Evolutionary conservation across 2,888 invertebrate species (phyloP).

Genomic region (Cabera pusaria): DNA sequence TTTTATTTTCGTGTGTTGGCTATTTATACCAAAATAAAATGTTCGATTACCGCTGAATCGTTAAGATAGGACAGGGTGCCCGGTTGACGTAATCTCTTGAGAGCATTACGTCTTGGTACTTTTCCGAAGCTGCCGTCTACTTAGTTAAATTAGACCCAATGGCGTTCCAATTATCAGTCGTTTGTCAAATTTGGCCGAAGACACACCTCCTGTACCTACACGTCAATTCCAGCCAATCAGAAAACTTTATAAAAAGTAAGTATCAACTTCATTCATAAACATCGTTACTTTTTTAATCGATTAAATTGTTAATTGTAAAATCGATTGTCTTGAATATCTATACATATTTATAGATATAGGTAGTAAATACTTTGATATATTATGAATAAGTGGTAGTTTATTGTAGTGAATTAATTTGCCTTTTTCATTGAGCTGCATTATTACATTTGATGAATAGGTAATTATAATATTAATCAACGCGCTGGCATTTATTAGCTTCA

Average conservation of each 20-base stretch:
- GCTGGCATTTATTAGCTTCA: constrained; percentile 8
- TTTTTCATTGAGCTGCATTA: no score
- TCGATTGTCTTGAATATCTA: no score
- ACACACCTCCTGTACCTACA: constrained; percentile 35
- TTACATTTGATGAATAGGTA: no score
- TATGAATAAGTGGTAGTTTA: no score
- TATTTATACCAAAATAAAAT: constrained; percentile 15
- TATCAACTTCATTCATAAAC: constrained; percentile 20
- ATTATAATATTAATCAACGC: constrained; percentile 3
- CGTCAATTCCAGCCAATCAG: background rate
- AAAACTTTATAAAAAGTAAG: constrained; percentile 14
- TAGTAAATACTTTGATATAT: no score
- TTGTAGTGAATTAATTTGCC: no score
- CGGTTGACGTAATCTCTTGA: constrained; percentile 37
- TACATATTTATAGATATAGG: no score
- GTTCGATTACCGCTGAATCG: constrained; percentile 6
- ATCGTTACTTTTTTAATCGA: background rate
- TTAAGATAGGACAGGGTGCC: constrained; percentile 27
- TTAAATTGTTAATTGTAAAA: no score
- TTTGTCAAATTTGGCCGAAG: constrained; percentile 44
- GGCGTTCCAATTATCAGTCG: constrained; percentile 51
- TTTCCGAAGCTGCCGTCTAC: no score
- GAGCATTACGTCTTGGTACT: constrained; percentile 31
- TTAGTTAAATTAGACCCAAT: no score
- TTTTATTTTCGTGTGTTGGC: constrained; percentile 9